Evolutionary conservation across 1,140 invertebrate species (phyloP).

Genomic region (Lysiphlebus fabarum): DNA sequence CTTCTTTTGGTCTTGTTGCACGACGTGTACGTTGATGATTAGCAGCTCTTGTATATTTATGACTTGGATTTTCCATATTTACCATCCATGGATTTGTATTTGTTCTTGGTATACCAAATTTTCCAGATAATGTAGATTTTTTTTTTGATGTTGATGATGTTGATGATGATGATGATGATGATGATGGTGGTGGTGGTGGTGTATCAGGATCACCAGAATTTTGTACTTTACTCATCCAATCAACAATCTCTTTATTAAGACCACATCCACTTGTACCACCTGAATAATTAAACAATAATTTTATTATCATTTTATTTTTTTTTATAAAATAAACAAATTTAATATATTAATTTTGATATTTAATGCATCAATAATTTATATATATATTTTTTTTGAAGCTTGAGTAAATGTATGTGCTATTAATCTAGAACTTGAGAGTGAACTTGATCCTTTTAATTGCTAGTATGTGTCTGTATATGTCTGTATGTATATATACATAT

Average conservation of each 20-base stretch:
- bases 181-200: constrained; percentile 42
- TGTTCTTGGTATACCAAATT: constrained; percentile 25
- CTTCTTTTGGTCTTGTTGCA: constrained; percentile 62
- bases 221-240: constrained; percentile 91
- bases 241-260: constrained; percentile 76
- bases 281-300: constrained; percentile 36
- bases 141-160: constrained; percentile 38
- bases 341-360: no score
- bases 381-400: no score
- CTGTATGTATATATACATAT: no score
- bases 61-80: constrained; percentile 48
- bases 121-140: constrained; percentile 38
- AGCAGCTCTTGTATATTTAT: constrained; percentile 67
- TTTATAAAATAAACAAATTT: no score
- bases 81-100: constrained; percentile 41
- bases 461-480: no score
- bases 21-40: constrained; percentile 58
- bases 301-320: neutral
- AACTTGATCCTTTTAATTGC: no score
- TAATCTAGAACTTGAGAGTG: no score
- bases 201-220: constrained; percentile 74
- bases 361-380: no score
- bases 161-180: constrained; percentile 41
- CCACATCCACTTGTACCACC: constrained; percentile 82
- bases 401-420: no score